Conservation (phyloP, 2,797 vertebrate species). For the Myiotriccus ornatus region DNA sequence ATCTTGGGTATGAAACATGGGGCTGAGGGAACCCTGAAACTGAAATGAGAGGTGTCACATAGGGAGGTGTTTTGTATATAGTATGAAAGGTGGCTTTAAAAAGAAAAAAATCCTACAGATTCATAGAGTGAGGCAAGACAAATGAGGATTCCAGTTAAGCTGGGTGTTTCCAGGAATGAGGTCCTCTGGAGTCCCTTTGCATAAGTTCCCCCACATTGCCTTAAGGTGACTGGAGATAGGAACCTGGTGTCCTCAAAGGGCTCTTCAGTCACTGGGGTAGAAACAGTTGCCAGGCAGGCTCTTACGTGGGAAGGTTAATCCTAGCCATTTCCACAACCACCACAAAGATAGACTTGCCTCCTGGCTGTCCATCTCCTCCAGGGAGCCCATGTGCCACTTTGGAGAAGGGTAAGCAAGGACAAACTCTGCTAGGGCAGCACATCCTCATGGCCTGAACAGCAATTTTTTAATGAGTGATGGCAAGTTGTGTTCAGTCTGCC, state of each 20-base stretch:
- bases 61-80: not conserved
- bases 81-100: not conserved
- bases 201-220: not conserved
- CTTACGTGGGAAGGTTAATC: not conserved
- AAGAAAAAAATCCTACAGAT: not conserved
- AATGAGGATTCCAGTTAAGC: not conserved
- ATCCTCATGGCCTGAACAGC: not conserved
- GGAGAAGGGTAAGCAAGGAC: not conserved
- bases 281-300: not conserved
- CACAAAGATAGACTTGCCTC: not conserved
- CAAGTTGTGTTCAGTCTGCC: not conserved
- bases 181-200: not conserved
- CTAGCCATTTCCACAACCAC: not conserved
- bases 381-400: not conserved
- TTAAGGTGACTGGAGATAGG: not conserved
- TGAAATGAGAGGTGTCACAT: not conserved
- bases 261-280: not conserved
- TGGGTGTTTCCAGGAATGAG: not conserved
- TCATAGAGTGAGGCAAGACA: not conserved
- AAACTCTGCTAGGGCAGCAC: not conserved
- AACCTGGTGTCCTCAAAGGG: not conserved
- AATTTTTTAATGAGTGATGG: not conserved
- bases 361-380: not conserved
- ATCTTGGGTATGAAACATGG: not conserved
- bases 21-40: not conserved